phyloP scores from a whole-genome alignment of 1,140 invertebrate species.

The Penaeus vannamei region DNA sequence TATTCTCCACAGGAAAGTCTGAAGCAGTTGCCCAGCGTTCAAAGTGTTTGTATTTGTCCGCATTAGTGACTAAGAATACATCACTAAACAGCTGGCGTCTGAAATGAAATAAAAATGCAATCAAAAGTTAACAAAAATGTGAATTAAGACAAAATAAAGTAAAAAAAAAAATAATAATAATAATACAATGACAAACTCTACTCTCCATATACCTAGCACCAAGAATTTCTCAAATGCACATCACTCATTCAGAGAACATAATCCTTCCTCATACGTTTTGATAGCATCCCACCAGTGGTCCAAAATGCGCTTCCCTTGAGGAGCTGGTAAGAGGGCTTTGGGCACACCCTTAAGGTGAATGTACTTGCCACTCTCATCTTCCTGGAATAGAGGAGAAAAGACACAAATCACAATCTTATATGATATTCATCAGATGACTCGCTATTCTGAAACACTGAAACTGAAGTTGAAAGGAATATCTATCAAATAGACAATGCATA shows the following conservation, averaged over 20 bases:
- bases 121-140: slow-evolving; percentile 12
- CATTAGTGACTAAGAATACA: slow-evolving; percentile 70
- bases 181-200: background rate
- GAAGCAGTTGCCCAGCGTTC: slow-evolving; percentile 70
- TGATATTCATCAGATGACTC: background rate
- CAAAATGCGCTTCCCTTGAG: slow-evolving; percentile 65
- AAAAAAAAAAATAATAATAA: slow-evolving; percentile 8
- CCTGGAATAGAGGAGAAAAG: slow-evolving; percentile 13
- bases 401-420: background rate
- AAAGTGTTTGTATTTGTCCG: slow-evolving; percentile 71
- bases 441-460: no score
- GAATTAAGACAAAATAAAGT: background rate
- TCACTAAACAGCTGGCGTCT: slow-evolving; percentile 69
- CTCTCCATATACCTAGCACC: background rate
- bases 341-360: slow-evolving; percentile 66
- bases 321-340: slow-evolving; percentile 67
- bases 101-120: slow-evolving; percentile 37
- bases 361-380: slow-evolving; percentile 60
- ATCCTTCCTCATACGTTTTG: slow-evolving; percentile 53
- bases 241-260: background rate
- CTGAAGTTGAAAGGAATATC: no score
- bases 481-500: no score
- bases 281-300: slow-evolving; percentile 68
- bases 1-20: slow-evolving; percentile 70
- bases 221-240: background rate